Percentiles rank a stretch among this genome's conserved stretches.
These are phyloP conservation scores for Melanchra persicariae DNA, from an alignment of 2,888 invertebrate species.

Conservation along the genomic window DNA sequence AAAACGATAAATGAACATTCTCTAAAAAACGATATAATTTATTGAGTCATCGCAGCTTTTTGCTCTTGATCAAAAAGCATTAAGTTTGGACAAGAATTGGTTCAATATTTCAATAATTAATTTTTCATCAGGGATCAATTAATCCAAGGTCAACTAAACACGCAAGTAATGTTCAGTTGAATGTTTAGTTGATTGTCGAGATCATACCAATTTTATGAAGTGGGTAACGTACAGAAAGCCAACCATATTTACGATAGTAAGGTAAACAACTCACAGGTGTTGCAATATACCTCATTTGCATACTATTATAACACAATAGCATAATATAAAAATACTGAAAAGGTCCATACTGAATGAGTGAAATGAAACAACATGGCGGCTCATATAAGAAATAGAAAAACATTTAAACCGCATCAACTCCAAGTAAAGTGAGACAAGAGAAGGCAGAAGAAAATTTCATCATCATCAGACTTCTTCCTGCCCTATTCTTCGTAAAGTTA, in stretches of 20 bases:
- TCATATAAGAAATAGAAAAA: background rate
- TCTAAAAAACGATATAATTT: conserved; percentile 14
- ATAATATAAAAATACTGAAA: conserved; percentile 20
- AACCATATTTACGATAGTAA: background rate
- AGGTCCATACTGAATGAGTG: background rate
- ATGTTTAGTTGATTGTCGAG: background rate
- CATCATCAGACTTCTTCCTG: background rate
- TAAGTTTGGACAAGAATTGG: background rate
- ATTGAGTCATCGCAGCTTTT: conserved; percentile 25
- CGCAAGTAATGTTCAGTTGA: no score
- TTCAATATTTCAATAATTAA: background rate
- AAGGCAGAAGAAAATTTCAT: background rate
- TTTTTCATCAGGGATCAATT: no score
- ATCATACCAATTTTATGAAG: background rate
- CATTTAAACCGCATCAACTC: background rate
- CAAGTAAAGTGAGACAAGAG: no score
- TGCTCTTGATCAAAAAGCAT: background rate
- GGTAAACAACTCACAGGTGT: conserved; percentile 2
- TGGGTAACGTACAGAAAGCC: background rate
- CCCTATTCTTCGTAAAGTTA: background rate
- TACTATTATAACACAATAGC: background rate
- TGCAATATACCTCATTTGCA: background rate
- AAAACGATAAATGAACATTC: conserved; percentile 26
- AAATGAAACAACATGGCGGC: background rate
- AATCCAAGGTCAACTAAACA: no score